These are phyloP conservation scores for Hypsopygia costalis DNA, from an alignment of 2,888 invertebrate genomes.

Conservation along the genomic window DNA sequence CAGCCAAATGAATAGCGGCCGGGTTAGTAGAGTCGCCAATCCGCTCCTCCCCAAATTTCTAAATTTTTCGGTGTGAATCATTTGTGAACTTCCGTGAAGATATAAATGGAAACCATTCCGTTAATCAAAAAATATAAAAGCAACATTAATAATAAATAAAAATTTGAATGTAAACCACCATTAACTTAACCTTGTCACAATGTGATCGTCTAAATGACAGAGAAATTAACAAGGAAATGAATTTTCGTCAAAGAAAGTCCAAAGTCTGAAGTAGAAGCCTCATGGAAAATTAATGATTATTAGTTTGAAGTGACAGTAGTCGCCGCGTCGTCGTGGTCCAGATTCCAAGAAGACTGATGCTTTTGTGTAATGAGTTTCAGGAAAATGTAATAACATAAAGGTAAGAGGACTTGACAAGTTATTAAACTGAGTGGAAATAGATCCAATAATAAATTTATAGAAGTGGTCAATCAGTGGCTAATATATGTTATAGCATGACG, in stretches of 20 bases:
- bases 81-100: too few relatives aligned
- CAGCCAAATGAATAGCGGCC: too few relatives aligned
- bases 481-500: too few relatives aligned
- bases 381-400: conserved; percentile 6
- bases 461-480: too few relatives aligned
- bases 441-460: too few relatives aligned
- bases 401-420: too few relatives aligned
- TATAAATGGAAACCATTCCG: too few relatives aligned
- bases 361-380: conserved; percentile 12
- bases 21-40: too few relatives aligned
- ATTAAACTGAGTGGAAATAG: too few relatives aligned
- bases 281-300: conserved; percentile 39
- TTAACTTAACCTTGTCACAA: neutral
- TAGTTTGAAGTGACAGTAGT: conserved; percentile 19
- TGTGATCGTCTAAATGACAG: conserved; percentile 7
- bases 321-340: neutral
- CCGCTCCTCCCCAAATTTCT: too few relatives aligned
- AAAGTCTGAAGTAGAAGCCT: conserved; percentile 27
- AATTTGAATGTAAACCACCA: conserved; percentile 4
- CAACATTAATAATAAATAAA: conserved; percentile 5
- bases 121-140: too few relatives aligned
- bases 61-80: too few relatives aligned
- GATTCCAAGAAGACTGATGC: conserved; percentile 21
- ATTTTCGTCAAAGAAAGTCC: conserved; percentile 33
- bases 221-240: conserved; percentile 23